phyloP scores from a whole-genome alignment of 2,888 invertebrate genomes.

The Metalampra italica region DNA sequence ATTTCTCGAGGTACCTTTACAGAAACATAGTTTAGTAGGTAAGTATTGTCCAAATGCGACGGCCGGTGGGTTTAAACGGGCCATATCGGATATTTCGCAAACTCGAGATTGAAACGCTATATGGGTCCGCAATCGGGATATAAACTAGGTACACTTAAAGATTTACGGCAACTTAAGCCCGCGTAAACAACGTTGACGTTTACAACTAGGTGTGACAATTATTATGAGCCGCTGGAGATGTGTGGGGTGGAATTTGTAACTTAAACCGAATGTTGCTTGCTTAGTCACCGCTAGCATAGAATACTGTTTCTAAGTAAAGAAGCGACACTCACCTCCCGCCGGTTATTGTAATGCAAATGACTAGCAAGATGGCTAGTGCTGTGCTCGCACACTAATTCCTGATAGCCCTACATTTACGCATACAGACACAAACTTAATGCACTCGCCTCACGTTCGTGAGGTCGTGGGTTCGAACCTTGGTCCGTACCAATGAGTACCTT shows the following conservation, averaged over 20 bases:
- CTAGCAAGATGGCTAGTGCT: too few relatives aligned
- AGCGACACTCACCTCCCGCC: too few relatives aligned
- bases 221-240: slow-evolving; percentile 7
- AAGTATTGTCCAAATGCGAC: background rate
- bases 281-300: background rate
- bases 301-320: too few relatives aligned
- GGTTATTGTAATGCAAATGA: too few relatives aligned
- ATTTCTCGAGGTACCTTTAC: too few relatives aligned
- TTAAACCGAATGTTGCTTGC: background rate
- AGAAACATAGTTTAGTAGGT: too few relatives aligned
- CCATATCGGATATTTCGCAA: slow-evolving; percentile 21
- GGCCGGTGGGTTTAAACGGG: background rate
- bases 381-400: too few relatives aligned
- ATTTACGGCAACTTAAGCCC: slow-evolving; percentile 23
- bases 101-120: slow-evolving; percentile 21
- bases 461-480: too few relatives aligned
- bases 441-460: too few relatives aligned
- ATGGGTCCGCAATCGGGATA: slow-evolving; percentile 17
- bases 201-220: slow-evolving; percentile 22
- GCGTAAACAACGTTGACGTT: slow-evolving; percentile 32
- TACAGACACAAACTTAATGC: too few relatives aligned
- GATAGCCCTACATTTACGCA: too few relatives aligned
- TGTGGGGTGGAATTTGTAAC: slow-evolving; percentile 6
- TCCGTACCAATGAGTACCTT: too few relatives aligned
- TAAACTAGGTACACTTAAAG: slow-evolving; percentile 13